These are phyloP conservation scores for Myotis lucifugus DNA, from an alignment of 2,113 vertebrate species.

Conservation along the genomic window DNA sequence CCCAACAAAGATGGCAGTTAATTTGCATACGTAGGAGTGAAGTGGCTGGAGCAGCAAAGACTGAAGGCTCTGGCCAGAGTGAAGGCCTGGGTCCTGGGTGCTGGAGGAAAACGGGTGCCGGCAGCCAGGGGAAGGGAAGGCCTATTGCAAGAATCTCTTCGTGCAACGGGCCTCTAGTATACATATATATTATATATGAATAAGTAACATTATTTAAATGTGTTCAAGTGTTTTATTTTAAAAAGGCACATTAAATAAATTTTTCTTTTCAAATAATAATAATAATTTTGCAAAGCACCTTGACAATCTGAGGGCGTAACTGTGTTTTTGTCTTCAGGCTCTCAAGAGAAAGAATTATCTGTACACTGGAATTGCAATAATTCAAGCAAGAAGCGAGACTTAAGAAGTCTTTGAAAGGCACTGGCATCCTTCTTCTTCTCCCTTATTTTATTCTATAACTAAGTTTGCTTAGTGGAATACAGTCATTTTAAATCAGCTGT, in stretches of 20 bases:
- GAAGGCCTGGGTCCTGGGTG: too few species aligned
- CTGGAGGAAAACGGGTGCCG: too few species aligned
- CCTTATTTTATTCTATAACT: not conserved
- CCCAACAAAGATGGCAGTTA: too few species aligned
- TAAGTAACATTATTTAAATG: not conserved
- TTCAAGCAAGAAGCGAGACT: not conserved
- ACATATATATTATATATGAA: not conserved
- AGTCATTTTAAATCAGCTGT: not conserved
- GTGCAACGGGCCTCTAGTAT: too few species aligned
- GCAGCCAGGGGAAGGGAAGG: too few species aligned
- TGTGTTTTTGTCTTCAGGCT: not conserved
- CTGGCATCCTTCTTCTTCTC: not conserved
- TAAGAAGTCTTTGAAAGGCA: not conserved
- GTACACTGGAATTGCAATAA: not conserved
- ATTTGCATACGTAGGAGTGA: too few species aligned
- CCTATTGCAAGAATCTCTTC: too few species aligned
- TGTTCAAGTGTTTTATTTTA: not conserved
- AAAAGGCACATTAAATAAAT: not conserved
- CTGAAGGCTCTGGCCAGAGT: too few species aligned
- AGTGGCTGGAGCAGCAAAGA: too few species aligned
- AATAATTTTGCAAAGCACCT: not conserved
- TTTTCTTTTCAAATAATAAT: not conserved
- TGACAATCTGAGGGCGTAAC: not conserved
- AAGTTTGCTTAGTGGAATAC: not conserved
- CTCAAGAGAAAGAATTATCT: not conserved